Evolutionary conservation across 2,113 vertebrate species (phyloP), one percentile per base, ranked within the genome.

Genomic region (Rhabdomys dilectus): DNA sequence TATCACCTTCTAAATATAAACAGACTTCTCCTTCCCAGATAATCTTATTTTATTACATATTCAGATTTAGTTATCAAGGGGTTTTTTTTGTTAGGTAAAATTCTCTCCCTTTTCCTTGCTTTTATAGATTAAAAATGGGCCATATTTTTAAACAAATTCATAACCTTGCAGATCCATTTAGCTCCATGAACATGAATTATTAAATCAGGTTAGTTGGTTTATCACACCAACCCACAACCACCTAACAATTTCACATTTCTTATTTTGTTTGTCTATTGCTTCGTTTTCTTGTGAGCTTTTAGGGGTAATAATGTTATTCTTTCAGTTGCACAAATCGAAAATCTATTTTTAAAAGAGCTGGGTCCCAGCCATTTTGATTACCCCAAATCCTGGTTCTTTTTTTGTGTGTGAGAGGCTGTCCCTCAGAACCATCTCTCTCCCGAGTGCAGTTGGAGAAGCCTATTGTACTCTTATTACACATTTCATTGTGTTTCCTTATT

Each of bases 291-390:
- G 56, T 72, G 91, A 76, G 91, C 66, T 84, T 96, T 97, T 95
- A 60, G n/a, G 88, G 86, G 92, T 96, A 95, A 96, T 94, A 92
- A 95, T 36, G 68, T 56, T 95, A 86, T 94, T 86, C 58, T 75
- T 92, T 96, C 51, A n/a, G 45, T 86, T 95, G 82, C 16, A 34
- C 89, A 96, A 97, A 97, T 91, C 97, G 93, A 95, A 97, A 97
- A 64, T 17, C 81, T 94, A 78, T 75, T 96, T 96, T 92, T 95
- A 95, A 93, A 68, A 93, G 66, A 94, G 31, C 60, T 78, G 0
- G 78, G 66, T 72, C 29, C 16, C 21, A 78, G 53, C 17, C 31
- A 78, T 68, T 95, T 84, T 75, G 88, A 89, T 96, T 92, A 89
- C 81, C 16, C 31, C 64, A 39, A 34, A 45, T 93, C 91, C 72